Evolutionary conservation across 2,113 vertebrate species (phyloP), one percentile per base, ranked within the genome.

Genomic region (Morone chrysops): DNA sequence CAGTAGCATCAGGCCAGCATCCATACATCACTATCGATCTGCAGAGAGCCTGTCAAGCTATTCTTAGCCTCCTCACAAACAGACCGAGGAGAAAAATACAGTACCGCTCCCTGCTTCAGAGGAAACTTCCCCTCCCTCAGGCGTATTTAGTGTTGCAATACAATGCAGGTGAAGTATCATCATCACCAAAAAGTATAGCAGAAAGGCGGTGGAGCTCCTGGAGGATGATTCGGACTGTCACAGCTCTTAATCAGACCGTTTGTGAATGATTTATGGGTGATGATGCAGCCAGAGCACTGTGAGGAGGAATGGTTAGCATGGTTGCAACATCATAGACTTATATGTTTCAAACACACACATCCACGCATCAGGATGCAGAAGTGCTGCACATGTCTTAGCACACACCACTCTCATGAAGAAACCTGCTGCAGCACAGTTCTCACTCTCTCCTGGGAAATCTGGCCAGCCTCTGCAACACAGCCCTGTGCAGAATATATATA

Each of bases 11-110:
- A 47, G 63, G 71, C 74, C 65, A 75, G 10, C 53, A 66, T 79
- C 84, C 80, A 87, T 80, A 66, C 70, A 87, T 80, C 85, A 67
- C 59, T 75, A 65, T 83, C 53, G 12, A 45, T 66, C 63, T 60
- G 43, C 70, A 25, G 17, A 20, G 45, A 76, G 50, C 57, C 71
- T 41, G 50, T 75, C 59, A 60, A 8, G 79, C 79, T 81, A 73
- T 81, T 85, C 67, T 80, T 80, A 80, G 74, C 51, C 70, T 54
- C 16, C 0, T 4, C 48, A 50, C 56, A 70, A 54, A 63, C 57
- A 43, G 13, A 80, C 47, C 0, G 7, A 41, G 48, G 25, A 63
- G 50, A 51, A 63, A 40, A 63, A 70, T 2, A 69, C 56, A 72
- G 41, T 11, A 61, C 38, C 69, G 25, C 61, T 54, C 62, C 47